Percentiles rank a stretch among this genome's conserved stretches.
These are phyloP conservation scores for Calliscelio sp. DNA, from an alignment of 2,888 invertebrate genomes.

Conservation along the genomic window DNA sequence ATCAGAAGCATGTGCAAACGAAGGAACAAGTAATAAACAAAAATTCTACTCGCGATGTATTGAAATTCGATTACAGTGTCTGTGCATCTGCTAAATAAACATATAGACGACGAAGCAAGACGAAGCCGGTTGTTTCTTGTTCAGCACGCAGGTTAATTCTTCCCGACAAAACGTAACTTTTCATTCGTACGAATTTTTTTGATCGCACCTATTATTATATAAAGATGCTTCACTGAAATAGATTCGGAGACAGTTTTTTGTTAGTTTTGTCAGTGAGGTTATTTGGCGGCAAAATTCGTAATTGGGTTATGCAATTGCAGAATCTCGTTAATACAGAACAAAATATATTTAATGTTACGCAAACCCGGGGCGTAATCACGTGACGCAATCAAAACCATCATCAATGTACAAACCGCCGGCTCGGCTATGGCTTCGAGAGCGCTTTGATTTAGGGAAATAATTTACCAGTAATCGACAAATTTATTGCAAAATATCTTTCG, in stretches of 20 bases:
- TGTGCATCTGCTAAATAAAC: constrained; percentile 76
- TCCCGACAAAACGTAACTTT: constrained; percentile 11
- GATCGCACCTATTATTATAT: constrained; percentile 44
- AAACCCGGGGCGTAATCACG: constrained; percentile 64
- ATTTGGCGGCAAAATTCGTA: constrained; percentile 48
- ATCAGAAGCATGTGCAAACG: constrained; percentile 41
- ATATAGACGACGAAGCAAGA: no score
- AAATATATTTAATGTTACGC: constrained; percentile 69
- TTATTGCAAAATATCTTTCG: constrained; percentile 55
- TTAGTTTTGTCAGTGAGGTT: constrained; percentile 1
- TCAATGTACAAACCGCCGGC: constrained; percentile 42
- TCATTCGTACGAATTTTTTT: neutral
- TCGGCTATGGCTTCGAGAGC: constrained; percentile 55
- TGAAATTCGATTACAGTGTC: constrained; percentile 80
- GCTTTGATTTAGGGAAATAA: constrained; percentile 58
- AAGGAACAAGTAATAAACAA: constrained; percentile 34
- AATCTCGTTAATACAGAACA: constrained; percentile 59
- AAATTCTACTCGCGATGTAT: constrained; percentile 71
- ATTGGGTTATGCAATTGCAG: constrained; percentile 67
- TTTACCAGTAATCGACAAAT: constrained; percentile 55
- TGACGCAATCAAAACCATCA: constrained; percentile 67
- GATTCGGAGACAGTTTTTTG: no score
- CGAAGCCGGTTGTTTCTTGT: constrained; percentile 26
- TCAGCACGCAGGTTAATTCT: neutral
- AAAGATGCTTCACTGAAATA: constrained; percentile 41